Conservation (phyloP, 2,797 vertebrate genomes). For the Cryptoprocta ferox region DNA sequence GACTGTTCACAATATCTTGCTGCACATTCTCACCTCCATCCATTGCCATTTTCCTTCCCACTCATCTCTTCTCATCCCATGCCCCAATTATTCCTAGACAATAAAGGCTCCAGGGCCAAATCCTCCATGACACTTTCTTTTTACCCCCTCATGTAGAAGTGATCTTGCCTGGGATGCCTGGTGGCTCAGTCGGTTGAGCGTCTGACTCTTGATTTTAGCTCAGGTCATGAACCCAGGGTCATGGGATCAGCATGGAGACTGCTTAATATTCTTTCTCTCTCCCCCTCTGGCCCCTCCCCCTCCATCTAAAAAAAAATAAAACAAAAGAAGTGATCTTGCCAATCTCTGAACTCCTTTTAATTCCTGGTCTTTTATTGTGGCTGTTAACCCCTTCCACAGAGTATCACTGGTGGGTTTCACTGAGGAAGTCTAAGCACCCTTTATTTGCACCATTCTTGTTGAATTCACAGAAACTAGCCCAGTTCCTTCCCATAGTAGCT, state of each 20-base stretch:
- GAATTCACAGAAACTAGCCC: background rate
- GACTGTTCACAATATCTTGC: background rate
- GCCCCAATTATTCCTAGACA: background rate
- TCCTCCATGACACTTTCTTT: background rate
- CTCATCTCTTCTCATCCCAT: background rate
- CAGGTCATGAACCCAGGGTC: too few species aligned
- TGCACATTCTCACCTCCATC: background rate
- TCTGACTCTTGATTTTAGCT: too few species aligned
- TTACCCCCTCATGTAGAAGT: fast-evolving
- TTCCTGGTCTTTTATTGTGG: background rate
- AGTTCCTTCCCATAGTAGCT: background rate
- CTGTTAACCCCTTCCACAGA: background rate
- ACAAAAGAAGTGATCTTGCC: background rate
- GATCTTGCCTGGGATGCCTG: background rate
- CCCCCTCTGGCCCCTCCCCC: too few species aligned
- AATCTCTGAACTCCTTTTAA: background rate
- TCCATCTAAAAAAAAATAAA: too few species aligned
- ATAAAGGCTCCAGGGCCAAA: background rate
- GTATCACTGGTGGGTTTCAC: background rate
- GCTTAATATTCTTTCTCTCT: too few species aligned
- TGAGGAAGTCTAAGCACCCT: background rate
- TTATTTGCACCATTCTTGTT: background rate
- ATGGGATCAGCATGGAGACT: too few species aligned
- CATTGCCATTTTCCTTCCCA: background rate
- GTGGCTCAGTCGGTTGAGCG: too few species aligned